Evolutionary conservation across 2,113 vertebrate genomes (phyloP).

Genomic region (Sinocyclocheilus anophthalmus): DNA sequence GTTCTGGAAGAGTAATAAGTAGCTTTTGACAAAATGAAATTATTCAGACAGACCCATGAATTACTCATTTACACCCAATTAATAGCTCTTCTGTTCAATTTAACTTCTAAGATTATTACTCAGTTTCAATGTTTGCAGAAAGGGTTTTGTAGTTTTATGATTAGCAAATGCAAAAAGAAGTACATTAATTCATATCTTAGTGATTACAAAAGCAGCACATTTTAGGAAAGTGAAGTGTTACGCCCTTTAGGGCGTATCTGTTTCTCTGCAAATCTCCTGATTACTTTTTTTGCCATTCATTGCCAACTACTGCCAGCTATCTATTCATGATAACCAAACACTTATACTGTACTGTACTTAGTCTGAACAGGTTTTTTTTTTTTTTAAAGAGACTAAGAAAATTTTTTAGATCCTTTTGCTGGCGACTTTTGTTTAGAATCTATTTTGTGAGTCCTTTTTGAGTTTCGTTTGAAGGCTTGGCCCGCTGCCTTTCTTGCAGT

Average conservation of each 20-base stretch:
- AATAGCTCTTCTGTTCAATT: neutral
- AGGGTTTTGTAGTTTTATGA: neutral
- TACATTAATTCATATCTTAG: neutral
- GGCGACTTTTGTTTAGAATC: neutral
- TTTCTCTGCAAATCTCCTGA: neutral
- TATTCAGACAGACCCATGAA: slow-evolving; percentile 35
- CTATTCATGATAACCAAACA: neutral
- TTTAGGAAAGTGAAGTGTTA: slow-evolving; percentile 8
- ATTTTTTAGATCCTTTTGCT: neutral
- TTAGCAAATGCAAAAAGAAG: neutral
- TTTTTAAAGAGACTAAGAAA: neutral
- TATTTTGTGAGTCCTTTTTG: neutral
- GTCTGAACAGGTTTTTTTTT: too few species aligned
- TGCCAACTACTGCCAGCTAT: neutral
- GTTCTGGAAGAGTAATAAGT: slow-evolving; percentile 27
- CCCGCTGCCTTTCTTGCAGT: neutral
- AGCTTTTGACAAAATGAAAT: slow-evolving; percentile 39
- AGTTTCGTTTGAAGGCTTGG: neutral
- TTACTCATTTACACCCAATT: slow-evolving; percentile 44
- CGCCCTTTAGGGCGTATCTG: neutral
- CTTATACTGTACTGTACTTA: neutral
- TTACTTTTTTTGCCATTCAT: neutral
- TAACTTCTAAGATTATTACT: neutral
- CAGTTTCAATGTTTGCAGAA: neutral
- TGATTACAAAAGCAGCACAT: neutral